A percentile compares a stretch with the other conserved stretches of the same genome.
Conservation (phyloP, 2,797 vertebrate species). For the Podarcis lilfordi region DNA sequence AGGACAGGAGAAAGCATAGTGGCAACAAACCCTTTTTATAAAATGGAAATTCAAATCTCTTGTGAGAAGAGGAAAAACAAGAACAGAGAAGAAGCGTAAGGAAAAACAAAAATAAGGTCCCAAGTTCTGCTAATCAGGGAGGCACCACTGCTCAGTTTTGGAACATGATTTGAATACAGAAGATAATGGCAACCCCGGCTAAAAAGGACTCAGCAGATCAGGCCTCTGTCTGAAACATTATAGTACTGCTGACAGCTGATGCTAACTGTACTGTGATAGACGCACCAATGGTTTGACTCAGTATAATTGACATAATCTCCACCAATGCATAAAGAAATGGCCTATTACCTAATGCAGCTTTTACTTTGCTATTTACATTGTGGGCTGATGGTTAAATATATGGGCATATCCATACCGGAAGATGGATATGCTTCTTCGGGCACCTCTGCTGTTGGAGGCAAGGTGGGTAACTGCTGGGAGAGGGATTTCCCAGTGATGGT, state of each 20-base stretch:
- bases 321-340: slow-evolving; percentile 46
- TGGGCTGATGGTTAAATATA: not conserved
- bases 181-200: not conserved
- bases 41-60: not conserved
- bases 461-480: not conserved
- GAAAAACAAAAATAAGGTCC: slow-evolving; percentile 13
- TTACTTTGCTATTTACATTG: slow-evolving; percentile 63
- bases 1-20: not conserved
- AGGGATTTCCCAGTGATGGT: not conserved
- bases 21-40: not conserved
- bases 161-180: not conserved
- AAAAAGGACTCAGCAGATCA: not conserved
- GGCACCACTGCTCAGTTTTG: not conserved
- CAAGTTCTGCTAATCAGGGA: not conserved
- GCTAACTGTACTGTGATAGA: too few species aligned
- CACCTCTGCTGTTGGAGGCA: not conserved
- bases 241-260: not conserved
- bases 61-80: not conserved
- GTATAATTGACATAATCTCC: slow-evolving; percentile 24
- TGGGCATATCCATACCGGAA: not conserved
- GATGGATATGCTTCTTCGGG: not conserved
- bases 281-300: not conserved
- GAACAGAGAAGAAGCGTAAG: not conserved
- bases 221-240: not conserved
- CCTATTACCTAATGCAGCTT: slow-evolving; percentile 47